Evolutionary conservation across 2,113 vertebrate species (phyloP).

Genomic region (Gymnocephalus cernua): DNA sequence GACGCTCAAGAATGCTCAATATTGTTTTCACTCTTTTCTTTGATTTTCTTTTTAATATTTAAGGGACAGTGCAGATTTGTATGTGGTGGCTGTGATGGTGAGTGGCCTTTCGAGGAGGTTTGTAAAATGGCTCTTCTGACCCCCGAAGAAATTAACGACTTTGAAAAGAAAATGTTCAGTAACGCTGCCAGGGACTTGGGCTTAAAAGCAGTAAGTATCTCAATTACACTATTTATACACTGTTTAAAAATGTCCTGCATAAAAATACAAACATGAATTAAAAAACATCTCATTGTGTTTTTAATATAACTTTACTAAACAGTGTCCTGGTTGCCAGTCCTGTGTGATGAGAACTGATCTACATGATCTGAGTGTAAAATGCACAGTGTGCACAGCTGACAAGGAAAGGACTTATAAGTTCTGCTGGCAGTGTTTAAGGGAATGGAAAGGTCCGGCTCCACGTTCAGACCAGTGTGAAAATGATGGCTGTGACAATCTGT

Average conservation of each 20-base stretch:
- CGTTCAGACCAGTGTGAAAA: constrained; percentile 58
- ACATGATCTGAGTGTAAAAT: background rate
- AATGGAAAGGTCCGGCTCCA: constrained; percentile 64
- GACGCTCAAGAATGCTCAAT: too few species aligned
- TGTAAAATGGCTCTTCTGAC: constrained; percentile 64
- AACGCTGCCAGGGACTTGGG: background rate
- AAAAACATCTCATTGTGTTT: background rate
- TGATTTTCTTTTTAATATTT: background rate
- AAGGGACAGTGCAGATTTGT: constrained; percentile 41
- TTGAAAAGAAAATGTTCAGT: constrained; percentile 29
- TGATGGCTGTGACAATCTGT: constrained; percentile 29
- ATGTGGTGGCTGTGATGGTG: constrained; percentile 36
- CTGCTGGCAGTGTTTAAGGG: constrained; percentile 75
- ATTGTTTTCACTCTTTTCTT: too few species aligned
- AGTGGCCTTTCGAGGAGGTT: constrained; percentile 57
- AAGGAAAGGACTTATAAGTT: constrained; percentile 45
- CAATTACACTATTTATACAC: background rate
- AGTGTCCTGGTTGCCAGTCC: constrained; percentile 54
- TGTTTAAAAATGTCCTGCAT: background rate
- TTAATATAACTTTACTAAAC: background rate
- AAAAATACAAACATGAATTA: background rate
- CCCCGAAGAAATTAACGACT: constrained; percentile 15
- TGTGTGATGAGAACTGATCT: background rate
- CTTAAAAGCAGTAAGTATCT: constrained; percentile 29
- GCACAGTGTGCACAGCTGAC: constrained; percentile 11